phyloP scores from a whole-genome alignment of 35 echinoderm and acorn worm genomes.

The Apostichopus japonicus region DNA sequence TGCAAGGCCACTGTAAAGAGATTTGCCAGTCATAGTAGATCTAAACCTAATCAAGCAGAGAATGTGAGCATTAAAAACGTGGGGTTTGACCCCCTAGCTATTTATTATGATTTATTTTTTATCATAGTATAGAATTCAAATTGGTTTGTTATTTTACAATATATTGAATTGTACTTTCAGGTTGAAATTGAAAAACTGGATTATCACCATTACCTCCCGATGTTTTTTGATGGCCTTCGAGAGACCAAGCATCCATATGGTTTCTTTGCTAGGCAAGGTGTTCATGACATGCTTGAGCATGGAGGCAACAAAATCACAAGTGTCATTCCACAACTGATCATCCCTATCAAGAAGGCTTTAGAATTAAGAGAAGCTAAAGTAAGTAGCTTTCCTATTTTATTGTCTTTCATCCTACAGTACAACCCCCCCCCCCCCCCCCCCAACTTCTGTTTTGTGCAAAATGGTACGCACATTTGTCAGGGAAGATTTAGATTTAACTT shows the following conservation, averaged over 20 bases:
- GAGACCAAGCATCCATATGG: conserved; percentile 96
- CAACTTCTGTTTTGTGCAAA: too few species aligned
- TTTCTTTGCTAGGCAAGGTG: conserved; percentile 95
- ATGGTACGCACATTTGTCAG: too few species aligned
- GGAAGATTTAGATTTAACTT: too few species aligned
- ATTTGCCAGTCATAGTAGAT: too few species aligned
- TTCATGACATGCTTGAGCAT: conserved; percentile 98
- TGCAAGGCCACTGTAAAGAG: too few species aligned
- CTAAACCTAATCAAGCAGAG: too few species aligned
- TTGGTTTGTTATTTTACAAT: neutral
- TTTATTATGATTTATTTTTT: too few species aligned
- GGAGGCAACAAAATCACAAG: conserved; percentile 88
- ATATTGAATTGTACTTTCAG: conserved; percentile 43
- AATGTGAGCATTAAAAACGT: too few species aligned
- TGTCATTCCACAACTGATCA: conserved; percentile 98
- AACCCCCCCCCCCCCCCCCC: too few species aligned
- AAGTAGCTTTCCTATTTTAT: neutral
- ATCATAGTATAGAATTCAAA: too few species aligned
- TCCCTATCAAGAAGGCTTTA: conserved; percentile 93
- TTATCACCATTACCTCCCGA: conserved; percentile 98
- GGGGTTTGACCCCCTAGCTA: too few species aligned
- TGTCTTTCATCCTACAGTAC: too few species aligned
- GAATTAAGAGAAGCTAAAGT: conserved; percentile 71
- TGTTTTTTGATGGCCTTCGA: conserved; percentile 94
- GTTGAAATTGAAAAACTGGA: conserved; percentile 98